Evolutionary conservation across 2,113 vertebrate species (phyloP), one percentile per base, ranked within the genome.

Genomic region (Gavialis gangeticus): DNA sequence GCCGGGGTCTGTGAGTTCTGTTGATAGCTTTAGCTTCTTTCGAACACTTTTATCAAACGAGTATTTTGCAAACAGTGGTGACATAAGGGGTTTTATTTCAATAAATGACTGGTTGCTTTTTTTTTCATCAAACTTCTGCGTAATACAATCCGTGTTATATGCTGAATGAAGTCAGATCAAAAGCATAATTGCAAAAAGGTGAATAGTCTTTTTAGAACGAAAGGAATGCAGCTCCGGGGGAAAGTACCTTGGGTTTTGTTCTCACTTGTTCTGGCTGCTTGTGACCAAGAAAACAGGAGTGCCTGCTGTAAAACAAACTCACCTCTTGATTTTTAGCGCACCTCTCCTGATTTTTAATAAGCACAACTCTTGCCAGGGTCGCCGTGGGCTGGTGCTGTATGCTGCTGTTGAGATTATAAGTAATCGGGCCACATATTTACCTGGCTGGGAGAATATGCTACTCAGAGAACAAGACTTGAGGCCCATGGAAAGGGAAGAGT

Each of bases 11-110:
- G 80, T 88, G 94, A 96, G 91, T 78, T 82, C 63, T 93, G 92
- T 92, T 96, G 85, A 85, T 94, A 59, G 95, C 93, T 97, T 95
- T 87, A 92, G 91, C 85, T 91, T 84, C 19, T 66, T 97, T 95
- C 88, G 90, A 58, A 62, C 27, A 84, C 66, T 96, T 96, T 88
- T 79, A 56, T 82, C 86, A 90, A 94, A 94, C 34, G 46, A 59
- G 67, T 66, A 94, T 85, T 97, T 82, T 83, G 90, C 88, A 82
- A 90, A 67, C 12, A 94, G 84, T 66, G 79, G 79, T 85, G 85
- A 89, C 6, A 63, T 71, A 75, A 69, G 55, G 58, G 87, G 76
- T 82, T 55, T 54, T 30, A 82, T 77, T 91, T 81, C 46, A 46
- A 46, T 46, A 76, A 79, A 69, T 22, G 46, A 69, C 84, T 60